Conservation (phyloP, 2,797 vertebrate genomes). For the Rhincodon typus region DNA sequence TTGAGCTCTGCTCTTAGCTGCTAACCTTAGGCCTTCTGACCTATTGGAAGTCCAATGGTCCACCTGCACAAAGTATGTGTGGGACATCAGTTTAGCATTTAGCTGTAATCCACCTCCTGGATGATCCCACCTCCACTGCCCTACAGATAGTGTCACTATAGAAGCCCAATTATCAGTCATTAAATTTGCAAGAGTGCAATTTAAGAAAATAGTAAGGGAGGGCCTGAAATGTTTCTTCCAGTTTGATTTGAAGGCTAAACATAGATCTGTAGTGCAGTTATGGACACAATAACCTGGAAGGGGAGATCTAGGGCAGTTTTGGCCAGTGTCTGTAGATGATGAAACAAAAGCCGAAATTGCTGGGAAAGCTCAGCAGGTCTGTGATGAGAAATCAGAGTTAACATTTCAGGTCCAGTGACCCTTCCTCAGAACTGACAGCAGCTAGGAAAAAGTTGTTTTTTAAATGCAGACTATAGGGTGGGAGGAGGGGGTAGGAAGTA, state of each 20-base stretch:
- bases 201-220: neutral
- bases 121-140: neutral
- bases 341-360: too few relatives aligned
- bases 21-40: neutral
- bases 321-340: neutral
- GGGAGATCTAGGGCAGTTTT: neutral
- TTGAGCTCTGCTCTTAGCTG: neutral
- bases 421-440: too few relatives aligned
- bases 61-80: neutral
- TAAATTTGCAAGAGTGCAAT: neutral
- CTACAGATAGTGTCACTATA: neutral
- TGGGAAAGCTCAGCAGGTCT: too few relatives aligned
- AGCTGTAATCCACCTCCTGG: neutral
- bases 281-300: neutral
- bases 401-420: too few relatives aligned
- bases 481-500: too few relatives aligned
- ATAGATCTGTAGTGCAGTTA: neutral
- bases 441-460: too few relatives aligned
- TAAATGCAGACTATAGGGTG: too few relatives aligned
- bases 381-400: too few relatives aligned
- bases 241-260: neutral
- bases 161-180: neutral
- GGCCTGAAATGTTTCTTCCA: neutral
- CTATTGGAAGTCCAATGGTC: neutral
- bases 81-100: neutral